Conservation (phyloP, 2,888 invertebrate genomes). For the Habrosyne pyritoides region DNA sequence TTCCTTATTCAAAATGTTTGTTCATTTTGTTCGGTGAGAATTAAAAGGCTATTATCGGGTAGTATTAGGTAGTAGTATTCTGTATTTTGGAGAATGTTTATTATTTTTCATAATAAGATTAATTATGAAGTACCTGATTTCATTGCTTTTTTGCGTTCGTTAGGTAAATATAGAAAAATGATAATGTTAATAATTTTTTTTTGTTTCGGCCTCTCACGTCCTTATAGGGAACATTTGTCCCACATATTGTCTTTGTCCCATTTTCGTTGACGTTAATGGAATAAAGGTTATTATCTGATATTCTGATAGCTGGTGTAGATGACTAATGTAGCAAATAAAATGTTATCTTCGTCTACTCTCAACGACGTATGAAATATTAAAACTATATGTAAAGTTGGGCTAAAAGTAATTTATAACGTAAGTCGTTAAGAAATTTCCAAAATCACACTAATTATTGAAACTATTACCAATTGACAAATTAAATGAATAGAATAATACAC, state of each 20-base stretch:
- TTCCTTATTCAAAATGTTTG: neutral
- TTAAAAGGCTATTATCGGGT: neutral
- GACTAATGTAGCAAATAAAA: slow-evolving; percentile 2
- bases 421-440: no score
- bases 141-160: no score
- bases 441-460: no score
- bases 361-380: neutral
- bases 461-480: no score
- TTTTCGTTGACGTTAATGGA: neutral
- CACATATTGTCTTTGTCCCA: neutral
- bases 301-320: neutral
- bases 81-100: no score
- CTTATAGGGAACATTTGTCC: neutral
- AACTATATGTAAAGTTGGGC: neutral
- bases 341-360: neutral
- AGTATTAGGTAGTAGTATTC: neutral
- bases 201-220: neutral
- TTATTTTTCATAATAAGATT: neutral
- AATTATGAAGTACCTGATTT: no score
- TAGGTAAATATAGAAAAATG: neutral
- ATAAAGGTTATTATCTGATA: slow-evolving; percentile 1
- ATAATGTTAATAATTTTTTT: neutral
- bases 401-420: neutral
- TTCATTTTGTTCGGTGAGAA: neutral
- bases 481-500: no score